Conservation (phyloP, 2,888 invertebrate species). For the Folsomia manolachei region DNA sequence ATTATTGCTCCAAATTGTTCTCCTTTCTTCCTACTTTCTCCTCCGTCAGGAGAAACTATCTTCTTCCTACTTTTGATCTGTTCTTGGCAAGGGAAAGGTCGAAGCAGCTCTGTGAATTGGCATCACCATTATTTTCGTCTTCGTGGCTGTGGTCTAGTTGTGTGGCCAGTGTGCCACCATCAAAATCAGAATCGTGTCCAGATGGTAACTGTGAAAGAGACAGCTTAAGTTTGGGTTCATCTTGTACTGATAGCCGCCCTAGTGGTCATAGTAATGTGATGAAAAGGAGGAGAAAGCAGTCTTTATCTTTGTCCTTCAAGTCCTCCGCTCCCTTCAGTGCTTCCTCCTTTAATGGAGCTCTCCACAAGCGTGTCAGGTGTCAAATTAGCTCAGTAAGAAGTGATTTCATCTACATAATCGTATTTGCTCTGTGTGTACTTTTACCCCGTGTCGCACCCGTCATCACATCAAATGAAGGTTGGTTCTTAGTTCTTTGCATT, state of each 20-base stretch:
- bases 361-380: constrained; percentile 44
- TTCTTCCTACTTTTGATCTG: not conserved
- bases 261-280: not conserved
- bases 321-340: not conserved
- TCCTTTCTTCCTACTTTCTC: constrained; percentile 14
- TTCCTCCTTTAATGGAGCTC: not conserved
- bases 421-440: constrained; percentile 44
- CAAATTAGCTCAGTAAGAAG: constrained; percentile 49
- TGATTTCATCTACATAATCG: constrained; percentile 51
- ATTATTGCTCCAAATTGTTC: constrained; percentile 39
- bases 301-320: too few relatives aligned
- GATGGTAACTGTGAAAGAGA: not conserved
- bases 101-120: not conserved
- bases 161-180: not conserved
- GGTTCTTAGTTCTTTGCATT: too few relatives aligned
- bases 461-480: constrained; percentile 49
- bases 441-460: constrained; percentile 48
- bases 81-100: not conserved
- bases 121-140: not conserved
- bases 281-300: not conserved
- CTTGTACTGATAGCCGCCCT: not conserved
- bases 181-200: not conserved
- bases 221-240: too few relatives aligned
- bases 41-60: not conserved
- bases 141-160: not conserved